phyloP scores from a whole-genome alignment of 2,797 vertebrate species.

The Euphonia xanthogaster region DNA sequence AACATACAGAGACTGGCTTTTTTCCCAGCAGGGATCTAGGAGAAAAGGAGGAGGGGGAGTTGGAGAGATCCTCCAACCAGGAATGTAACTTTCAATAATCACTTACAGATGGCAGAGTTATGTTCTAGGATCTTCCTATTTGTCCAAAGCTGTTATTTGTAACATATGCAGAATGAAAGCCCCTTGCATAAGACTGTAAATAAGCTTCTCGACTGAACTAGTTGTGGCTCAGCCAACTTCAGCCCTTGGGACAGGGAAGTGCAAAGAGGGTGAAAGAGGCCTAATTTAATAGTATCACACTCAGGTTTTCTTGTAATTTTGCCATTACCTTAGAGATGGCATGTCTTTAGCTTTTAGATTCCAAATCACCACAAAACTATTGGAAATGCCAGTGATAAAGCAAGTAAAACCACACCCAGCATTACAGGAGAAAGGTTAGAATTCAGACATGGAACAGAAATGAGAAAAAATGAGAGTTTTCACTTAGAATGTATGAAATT shows the following conservation, averaged over 20 bases:
- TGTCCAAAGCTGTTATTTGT: slow-evolving; percentile 32
- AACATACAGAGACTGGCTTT: background rate
- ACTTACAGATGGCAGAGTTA: slow-evolving; percentile 32
- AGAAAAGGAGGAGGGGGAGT: background rate
- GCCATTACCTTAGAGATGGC: background rate
- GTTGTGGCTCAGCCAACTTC: background rate
- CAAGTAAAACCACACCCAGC: background rate
- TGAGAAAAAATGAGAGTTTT: background rate
- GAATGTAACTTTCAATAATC: slow-evolving; percentile 38
- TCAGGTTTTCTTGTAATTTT: background rate
- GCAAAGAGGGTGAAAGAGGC: background rate
- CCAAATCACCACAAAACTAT: background rate
- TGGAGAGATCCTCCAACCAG: background rate
- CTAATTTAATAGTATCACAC: background rate
- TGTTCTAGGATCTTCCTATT: slow-evolving; percentile 17
- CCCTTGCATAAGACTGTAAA: slow-evolving; percentile 13
- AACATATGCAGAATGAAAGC: slow-evolving; percentile 9
- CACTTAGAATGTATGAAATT: background rate
- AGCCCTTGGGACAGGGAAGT: background rate
- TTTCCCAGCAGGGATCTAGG: background rate
- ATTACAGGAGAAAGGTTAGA: background rate
- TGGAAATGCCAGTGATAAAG: background rate
- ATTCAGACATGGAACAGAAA: background rate
- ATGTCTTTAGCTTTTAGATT: background rate
- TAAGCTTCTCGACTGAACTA: background rate